Evolutionary conservation across 2,113 vertebrate genomes (phyloP), one percentile per base, ranked within the genome.

Genomic region (Entosphenus tridentatus): DNA sequence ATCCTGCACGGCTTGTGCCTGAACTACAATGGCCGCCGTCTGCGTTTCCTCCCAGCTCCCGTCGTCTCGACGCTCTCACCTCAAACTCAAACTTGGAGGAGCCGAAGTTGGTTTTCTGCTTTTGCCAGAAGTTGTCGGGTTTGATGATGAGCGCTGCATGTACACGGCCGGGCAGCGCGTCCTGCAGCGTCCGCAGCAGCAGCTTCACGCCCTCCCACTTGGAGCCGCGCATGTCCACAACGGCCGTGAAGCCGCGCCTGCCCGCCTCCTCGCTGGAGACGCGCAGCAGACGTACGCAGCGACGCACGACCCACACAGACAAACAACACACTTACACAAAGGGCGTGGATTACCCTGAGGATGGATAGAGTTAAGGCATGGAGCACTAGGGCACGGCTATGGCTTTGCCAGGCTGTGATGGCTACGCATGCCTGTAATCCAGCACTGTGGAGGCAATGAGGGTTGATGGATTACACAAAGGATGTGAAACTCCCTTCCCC

Each of bases 111-210:
- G 93, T 98, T 77, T 98, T 98, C 82, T 98, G 93, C 68, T 98
- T 98, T 82, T 98, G 93, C 93, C 93, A 98, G 81, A 98, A 98
- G 80, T 95, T 98, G 79, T 98, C 93, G 0, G 93, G 93, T 77
- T 98, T 98, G 78, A 98, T 98, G 80, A 98, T 96, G 74, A 98
- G 88, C 17, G 93, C 90, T 73, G 95, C 89, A 3, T 95, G 95
- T 78, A 96, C 96, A 80, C 96, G 89, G 0, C 83, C 88, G 2
- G 89, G 87, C 74, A 96, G 95, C 14, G 84, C 86, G 80, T 98
- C 93, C 78, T 96, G 90, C 72, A 98, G 84, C 0, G 92, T 96
- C 84, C 96, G 96, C 75, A 98, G 83, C 57, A 98, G 85, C 67
- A 91, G 90, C 69, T 98, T 98, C 77, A 96, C 96, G 76, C 95